Evolutionary conservation across 2,113 vertebrate species (phyloP), one percentile per base, ranked within the genome.

Genomic region (Rhizomys pruinosus): DNA sequence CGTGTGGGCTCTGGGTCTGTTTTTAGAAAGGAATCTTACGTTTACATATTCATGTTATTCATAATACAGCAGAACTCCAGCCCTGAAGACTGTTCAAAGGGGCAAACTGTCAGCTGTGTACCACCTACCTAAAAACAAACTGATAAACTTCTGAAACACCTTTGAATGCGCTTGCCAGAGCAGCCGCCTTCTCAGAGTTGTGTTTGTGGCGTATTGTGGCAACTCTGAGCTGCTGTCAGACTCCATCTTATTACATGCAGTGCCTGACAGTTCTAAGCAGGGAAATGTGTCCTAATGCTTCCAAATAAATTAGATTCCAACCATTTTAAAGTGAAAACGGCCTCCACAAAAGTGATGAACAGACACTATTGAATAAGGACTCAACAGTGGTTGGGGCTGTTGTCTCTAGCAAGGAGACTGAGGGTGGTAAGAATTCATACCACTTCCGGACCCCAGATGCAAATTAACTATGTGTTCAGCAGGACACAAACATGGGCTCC

Each of bases 221-320:
- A 64, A 69, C 61, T 73, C 61, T 81, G 93, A 94, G 39, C 10
- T 84, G 42, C 81, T 87, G 89, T 97, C 94, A 97, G 37, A 27
- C n/a, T 92, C 85, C 13, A 82, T 97, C 95, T 96, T 72, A 88
- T 94, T 97, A 25, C 4, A 42, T 4, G 22, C 82, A 94, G 74
- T 86, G 63, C 57, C 90, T 95, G 87, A 73, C 91, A 96, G 88
- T 94, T 97, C 93, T 79, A 96, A 97, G 84, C 93, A 93, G 22
- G 82, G 77, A 77, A 92, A 74, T 66, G 91, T 42, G 96, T 15
- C 91, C 66, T 96, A 92, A 87, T 95, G 96, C 97, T 97, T 95
- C 44, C 72, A 96, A 96, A 94, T 97, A 96, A 97, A 97, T 97
- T 96, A 97, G 76, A 94, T 97, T 97, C 82, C 80, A 95, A 93